A percentile compares a stretch with the other conserved stretches of the same genome.
Conservation (phyloP, 2,113 vertebrate species). For the Odocoileus virginianus region DNA sequence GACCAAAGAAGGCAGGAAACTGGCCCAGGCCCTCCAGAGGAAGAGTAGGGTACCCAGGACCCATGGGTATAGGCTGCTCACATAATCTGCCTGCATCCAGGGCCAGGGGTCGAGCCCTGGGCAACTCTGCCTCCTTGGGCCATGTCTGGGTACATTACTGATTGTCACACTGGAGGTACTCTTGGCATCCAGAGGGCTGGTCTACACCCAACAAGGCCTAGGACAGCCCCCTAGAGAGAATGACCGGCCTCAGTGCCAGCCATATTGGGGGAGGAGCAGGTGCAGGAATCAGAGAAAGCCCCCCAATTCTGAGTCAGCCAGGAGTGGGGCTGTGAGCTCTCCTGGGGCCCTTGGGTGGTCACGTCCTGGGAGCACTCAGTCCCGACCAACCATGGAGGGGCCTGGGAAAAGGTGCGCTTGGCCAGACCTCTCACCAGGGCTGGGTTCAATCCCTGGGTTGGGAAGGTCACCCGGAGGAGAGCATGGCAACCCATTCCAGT, state of each 20-base stretch:
- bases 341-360: neutral
- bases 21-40: neutral
- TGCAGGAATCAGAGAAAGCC: neutral
- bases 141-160: neutral
- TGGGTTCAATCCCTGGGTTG: neutral
- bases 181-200: neutral
- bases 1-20: neutral
- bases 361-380: neutral
- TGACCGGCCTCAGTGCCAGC: neutral
- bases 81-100: neutral
- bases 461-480: neutral
- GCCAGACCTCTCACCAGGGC: neutral
- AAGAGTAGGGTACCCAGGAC: neutral
- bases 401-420: neutral
- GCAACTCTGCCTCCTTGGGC: neutral
- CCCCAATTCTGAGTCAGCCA: neutral
- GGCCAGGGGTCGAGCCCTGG: neutral
- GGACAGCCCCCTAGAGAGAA: neutral
- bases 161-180: neutral
- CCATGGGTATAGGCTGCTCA: neutral
- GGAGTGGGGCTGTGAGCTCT: neutral
- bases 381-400: neutral
- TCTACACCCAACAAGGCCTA: neutral
- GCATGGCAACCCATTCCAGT: neutral
- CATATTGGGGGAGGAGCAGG: neutral